Evolutionary conservation across 2,113 vertebrate species (phyloP).

Genomic region (Oenanthe oenanthe): DNA sequence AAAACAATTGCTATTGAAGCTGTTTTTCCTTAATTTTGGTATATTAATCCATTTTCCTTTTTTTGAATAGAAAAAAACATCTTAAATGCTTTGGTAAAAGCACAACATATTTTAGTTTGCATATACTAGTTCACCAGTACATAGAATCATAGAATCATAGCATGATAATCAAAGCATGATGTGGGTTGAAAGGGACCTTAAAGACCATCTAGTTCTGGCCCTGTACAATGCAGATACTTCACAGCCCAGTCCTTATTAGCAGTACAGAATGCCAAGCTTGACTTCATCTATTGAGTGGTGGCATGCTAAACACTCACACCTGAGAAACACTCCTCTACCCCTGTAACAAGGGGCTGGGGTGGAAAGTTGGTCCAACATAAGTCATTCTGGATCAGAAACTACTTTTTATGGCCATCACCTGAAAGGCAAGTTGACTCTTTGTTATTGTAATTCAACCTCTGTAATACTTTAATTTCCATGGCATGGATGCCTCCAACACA

Average conservation of each 20-base stretch:
- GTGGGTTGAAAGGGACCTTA: not conserved
- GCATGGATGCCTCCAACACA: not conserved
- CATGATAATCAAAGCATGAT: not conserved
- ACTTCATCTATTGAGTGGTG: not conserved
- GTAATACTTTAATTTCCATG: not conserved
- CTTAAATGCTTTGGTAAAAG: not conserved
- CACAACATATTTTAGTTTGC: not conserved
- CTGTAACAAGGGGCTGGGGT: not conserved
- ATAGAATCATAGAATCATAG: not conserved
- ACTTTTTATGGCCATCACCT: fast-evolving
- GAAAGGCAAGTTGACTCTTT: not conserved
- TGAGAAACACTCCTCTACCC: not conserved
- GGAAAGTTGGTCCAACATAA: not conserved
- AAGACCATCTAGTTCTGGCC: not conserved
- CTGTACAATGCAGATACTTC: not conserved
- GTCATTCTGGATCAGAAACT: not conserved
- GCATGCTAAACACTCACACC: not conserved
- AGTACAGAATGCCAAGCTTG: not conserved
- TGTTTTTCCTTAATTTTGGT: not conserved
- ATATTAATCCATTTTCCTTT: not conserved
- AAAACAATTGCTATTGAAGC: not conserved
- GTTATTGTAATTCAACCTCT: not conserved
- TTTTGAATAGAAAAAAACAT: not conserved
- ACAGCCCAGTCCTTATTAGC: not conserved
- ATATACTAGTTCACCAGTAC: not conserved